phyloP scores from a whole-genome alignment of 2,113 vertebrate species.

The Naja naja region DNA sequence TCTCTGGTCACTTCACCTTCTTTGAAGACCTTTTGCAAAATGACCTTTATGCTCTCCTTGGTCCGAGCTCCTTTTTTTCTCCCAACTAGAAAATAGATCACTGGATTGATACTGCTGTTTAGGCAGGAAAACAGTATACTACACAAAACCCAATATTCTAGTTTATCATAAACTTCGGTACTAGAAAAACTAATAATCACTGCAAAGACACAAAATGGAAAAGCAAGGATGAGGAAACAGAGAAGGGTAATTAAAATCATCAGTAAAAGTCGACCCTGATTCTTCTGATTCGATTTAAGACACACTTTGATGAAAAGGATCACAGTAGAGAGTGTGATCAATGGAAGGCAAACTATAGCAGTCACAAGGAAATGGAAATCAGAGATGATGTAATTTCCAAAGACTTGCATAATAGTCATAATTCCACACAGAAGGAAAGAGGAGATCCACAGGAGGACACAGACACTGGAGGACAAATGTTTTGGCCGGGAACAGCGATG shows the following conservation, averaged over 20 bases:
- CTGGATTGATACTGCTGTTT: background rate
- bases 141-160: accelerated
- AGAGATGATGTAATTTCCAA: too few relatives aligned
- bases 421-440: too few relatives aligned
- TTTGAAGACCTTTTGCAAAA: background rate
- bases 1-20: background rate
- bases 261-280: background rate
- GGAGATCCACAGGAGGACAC: slow-evolving; percentile 28
- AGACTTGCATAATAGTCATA: too few relatives aligned
- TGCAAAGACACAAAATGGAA: background rate
- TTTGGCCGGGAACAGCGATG: background rate
- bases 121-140: background rate
- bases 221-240: slow-evolving; percentile 55
- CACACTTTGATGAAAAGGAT: too few relatives aligned
- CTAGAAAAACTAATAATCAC: accelerated
- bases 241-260: slow-evolving; percentile 56
- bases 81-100: background rate
- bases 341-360: too few relatives aligned
- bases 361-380: too few relatives aligned
- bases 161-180: accelerated
- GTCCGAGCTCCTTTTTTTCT: background rate
- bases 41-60: background rate
- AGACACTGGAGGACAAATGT: background rate
- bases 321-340: too few relatives aligned
- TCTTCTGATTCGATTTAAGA: too few relatives aligned